A percentile compares a stretch with the other conserved stretches of the same genome.
Evolutionary conservation across 2,888 invertebrate genomes (phyloP).

Genomic region (Heliconius ismenius): DNA sequence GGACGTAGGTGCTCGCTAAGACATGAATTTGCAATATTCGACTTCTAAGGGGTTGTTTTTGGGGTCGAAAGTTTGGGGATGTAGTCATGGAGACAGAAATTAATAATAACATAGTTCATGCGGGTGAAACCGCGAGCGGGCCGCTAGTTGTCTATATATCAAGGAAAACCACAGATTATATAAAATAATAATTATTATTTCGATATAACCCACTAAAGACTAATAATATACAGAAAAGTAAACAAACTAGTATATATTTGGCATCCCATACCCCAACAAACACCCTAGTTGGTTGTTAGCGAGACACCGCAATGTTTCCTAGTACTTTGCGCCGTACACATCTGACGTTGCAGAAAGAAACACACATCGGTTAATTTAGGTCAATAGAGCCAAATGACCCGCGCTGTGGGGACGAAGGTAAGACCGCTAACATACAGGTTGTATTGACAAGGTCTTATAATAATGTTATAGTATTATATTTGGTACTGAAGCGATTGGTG

Average conservation of each 20-base stretch:
- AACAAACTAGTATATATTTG: not conserved
- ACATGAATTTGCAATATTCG: too few relatives aligned
- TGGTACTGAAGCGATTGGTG: not conserved
- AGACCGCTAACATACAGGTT: not conserved
- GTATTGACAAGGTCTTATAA: not conserved
- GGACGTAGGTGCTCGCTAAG: too few relatives aligned
- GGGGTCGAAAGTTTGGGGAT: too few relatives aligned
- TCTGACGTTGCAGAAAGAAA: constrained; percentile 14
- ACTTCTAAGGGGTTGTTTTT: too few relatives aligned
- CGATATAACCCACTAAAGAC: not conserved
- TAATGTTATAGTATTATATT: not conserved
- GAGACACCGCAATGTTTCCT: not conserved
- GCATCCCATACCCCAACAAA: not conserved
- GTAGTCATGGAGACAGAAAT: too few relatives aligned
- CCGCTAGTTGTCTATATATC: not conserved
- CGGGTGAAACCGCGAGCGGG: too few relatives aligned
- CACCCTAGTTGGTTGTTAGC: not conserved
- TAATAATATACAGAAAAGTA: not conserved
- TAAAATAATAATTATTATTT: not conserved
- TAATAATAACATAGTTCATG: too few relatives aligned
- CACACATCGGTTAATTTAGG: constrained; percentile 24
- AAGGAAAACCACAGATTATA: not conserved
- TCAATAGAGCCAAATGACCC: constrained; percentile 27
- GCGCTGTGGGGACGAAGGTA: constrained; percentile 11
- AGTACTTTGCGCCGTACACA: constrained; percentile 4